Conservation (phyloP, 2,113 vertebrate species). For the Prochilodus magdalenae region DNA sequence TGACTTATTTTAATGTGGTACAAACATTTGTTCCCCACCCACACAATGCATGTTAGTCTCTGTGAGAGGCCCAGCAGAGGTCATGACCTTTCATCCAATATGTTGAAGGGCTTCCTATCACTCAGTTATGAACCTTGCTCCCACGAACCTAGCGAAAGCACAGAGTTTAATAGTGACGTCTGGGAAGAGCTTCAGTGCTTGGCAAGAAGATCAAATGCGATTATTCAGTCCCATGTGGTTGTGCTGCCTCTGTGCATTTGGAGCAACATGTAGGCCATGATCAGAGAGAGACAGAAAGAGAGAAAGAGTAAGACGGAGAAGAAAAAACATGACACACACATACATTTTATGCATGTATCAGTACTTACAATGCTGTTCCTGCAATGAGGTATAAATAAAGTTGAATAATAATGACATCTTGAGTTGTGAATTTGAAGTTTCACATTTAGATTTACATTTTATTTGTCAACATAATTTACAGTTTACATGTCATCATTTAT, state of each 20-base stretch:
- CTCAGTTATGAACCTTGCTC: slow-evolving; percentile 32
- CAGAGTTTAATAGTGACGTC: slow-evolving; percentile 64
- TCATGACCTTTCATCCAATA: slow-evolving; percentile 42
- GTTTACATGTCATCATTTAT: no score
- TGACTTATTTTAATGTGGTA: background rate
- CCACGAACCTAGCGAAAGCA: slow-evolving; percentile 52
- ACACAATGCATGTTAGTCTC: background rate
- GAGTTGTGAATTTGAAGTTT: no score
- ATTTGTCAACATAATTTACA: no score
- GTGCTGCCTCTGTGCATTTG: slow-evolving; percentile 62
- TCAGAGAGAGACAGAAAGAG: slow-evolving; percentile 13
- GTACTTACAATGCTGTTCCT: no score
- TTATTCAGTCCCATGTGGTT: slow-evolving; percentile 68
- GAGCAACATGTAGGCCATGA: slow-evolving; percentile 58
- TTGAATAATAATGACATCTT: no score
- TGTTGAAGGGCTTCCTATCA: slow-evolving; percentile 59
- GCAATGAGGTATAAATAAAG: no score
- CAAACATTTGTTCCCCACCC: slow-evolving; percentile 14
- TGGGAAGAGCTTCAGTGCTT: slow-evolving; percentile 65
- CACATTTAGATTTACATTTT: no score
- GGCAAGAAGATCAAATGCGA: slow-evolving; percentile 66
- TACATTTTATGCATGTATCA: no score
- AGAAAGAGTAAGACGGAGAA: background rate
- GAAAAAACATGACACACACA: background rate
- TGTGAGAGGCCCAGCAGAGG: background rate